Evolutionary conservation across 2,113 vertebrate species (phyloP), one percentile per base, ranked within the genome.

Genomic region (Lepisosteus oculatus): DNA sequence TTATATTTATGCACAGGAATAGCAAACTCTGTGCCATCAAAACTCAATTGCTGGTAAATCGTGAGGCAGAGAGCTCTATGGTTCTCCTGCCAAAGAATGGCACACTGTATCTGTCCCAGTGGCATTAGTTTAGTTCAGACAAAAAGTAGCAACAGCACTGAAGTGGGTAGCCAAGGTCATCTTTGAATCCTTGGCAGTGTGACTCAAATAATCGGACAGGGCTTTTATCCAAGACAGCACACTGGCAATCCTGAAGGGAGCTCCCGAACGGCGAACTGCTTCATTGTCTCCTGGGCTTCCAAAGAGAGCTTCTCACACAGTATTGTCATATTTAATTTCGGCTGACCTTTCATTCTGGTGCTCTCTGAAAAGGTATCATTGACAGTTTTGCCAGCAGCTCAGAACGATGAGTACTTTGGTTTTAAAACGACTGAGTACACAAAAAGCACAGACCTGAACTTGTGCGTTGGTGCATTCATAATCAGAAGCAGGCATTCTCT

Each of bases 181-280:
- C 29, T 61, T 43, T 29, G 44, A 44, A 43, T 29, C 3, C 13
- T 43, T 8, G 15, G 44, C 56, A 57, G 57, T 47, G 68, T 51
- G 57, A 51, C 69, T 44, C 43, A 62, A 44, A 69, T 43, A n/a
- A 56, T 68, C 47, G 59, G 55, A 69, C 12, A 14, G 8, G 56
- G 55, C 55, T 44, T 59, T 61, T 45, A 69, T 59, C 68, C 12
- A 55, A 29, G 2, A 3, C 47, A 42, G 15, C 68, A 8, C 43
- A 44, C 29, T 43, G 56, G 55, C 68, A n/a, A 8, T 41, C 55
- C 55, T 43, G 12, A 41, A 41, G 42, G 55, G 55, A 14, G 43
- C 43, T 43, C 43, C 59, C 43, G 45, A 62, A 43, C 5, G 69
- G 69, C 14, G 13, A 62, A 70, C 43, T 62, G 42, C 8, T 7